These are phyloP conservation scores for Chiridota heheva DNA, from an alignment of 35 echinoderm and acorn worm species.

Conservation along the genomic window DNA sequence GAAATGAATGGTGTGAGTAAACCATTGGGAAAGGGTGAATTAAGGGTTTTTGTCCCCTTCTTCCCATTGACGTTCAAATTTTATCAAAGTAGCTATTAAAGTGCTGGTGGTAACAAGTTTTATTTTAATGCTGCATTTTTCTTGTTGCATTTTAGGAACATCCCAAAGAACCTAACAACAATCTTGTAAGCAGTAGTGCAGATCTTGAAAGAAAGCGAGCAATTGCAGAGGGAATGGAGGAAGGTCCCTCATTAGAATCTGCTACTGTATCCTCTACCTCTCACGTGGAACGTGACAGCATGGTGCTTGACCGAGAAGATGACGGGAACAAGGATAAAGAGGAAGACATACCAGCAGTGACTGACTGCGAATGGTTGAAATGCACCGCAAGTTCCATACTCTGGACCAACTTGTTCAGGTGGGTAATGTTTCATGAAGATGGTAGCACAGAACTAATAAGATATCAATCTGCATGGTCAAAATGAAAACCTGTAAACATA, in stretches of 20 bases:
- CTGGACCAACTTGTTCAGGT: constrained; percentile 97
- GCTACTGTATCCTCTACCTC: constrained; percentile 79
- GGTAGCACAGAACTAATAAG: too few species aligned
- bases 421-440: too few species aligned
- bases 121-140: neutral
- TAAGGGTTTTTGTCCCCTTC: too few species aligned
- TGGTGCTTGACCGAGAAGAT: constrained; percentile 27
- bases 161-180: constrained; percentile 68
- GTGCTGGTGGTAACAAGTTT: too few species aligned
- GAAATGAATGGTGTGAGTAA: too few species aligned
- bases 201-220: constrained; percentile 55
- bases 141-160: constrained; percentile 30
- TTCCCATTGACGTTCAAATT: too few species aligned
- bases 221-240: constrained; percentile 29
- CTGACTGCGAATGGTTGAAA: constrained; percentile 90
- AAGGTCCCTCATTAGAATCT: constrained; percentile 6
- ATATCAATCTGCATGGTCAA: too few species aligned
- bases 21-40: too few species aligned
- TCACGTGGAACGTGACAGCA: neutral
- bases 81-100: too few species aligned
- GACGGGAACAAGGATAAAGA: constrained; percentile 53
- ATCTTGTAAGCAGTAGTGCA: constrained; percentile 81
- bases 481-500: too few species aligned
- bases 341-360: constrained; percentile 83
- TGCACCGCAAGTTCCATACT: constrained; percentile 77